Evolutionary conservation across 2,797 vertebrate genomes (phyloP).

Genomic region (Pantherophis vulpinus): DNA sequence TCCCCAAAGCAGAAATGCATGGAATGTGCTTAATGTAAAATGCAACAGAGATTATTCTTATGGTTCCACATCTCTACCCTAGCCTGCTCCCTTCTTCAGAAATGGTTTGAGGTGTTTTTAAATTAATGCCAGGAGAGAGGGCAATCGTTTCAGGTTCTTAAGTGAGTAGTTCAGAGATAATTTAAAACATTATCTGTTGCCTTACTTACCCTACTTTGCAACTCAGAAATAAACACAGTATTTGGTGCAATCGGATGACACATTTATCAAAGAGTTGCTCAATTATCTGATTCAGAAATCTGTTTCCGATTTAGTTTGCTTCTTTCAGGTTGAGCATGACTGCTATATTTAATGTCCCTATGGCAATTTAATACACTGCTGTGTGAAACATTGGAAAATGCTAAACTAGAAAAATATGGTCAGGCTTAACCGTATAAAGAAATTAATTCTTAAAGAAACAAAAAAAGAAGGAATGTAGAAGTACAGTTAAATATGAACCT

Average conservation of each 20-base stretch:
- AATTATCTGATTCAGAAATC: slow-evolving; percentile 45
- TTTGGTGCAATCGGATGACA: slow-evolving; percentile 47
- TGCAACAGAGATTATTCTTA: background rate
- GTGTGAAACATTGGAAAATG: slow-evolving; percentile 62
- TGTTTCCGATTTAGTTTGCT: slow-evolving; percentile 46
- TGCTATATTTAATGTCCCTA: slow-evolving; percentile 48
- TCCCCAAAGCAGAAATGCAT: background rate
- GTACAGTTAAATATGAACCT: slow-evolving; percentile 49
- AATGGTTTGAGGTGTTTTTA: slow-evolving; percentile 27
- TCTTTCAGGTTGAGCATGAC: slow-evolving; percentile 48
- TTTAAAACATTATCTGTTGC: slow-evolving; percentile 33
- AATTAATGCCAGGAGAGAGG: slow-evolving; percentile 7
- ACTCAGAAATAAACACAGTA: background rate
- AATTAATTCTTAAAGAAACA: slow-evolving; percentile 49
- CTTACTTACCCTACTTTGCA: slow-evolving; percentile 3
- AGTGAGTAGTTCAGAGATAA: slow-evolving; percentile 43
- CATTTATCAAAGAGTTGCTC: slow-evolving; percentile 26
- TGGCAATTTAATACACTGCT: slow-evolving; percentile 53
- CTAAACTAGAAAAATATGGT: slow-evolving; percentile 62
- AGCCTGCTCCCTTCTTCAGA: slow-evolving; percentile 39
- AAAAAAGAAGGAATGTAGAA: slow-evolving; percentile 55
- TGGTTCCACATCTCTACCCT: accelerated
- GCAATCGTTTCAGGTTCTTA: slow-evolving; percentile 24
- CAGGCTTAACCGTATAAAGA: slow-evolving; percentile 58
- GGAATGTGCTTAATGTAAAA: background rate